These are phyloP conservation scores for Meda fulgida DNA, from an alignment of 2,797 vertebrate genomes.

Conservation along the genomic window DNA sequence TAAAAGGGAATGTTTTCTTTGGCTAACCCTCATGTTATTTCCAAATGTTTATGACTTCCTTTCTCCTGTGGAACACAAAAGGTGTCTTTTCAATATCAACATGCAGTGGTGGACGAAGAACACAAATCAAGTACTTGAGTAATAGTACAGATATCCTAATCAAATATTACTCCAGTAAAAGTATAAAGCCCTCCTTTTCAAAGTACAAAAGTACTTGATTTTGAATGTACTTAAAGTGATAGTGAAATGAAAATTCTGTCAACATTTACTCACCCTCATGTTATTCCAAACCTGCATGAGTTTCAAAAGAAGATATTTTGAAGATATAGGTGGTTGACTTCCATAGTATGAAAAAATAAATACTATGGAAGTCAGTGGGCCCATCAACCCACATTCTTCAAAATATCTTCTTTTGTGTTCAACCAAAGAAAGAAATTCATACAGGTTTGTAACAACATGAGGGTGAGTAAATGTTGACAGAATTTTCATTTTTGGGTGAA, in stretches of 20 bases:
- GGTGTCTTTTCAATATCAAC: not conserved
- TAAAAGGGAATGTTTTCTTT: conserved; percentile 66
- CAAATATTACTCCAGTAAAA: not conserved
- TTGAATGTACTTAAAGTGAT: not conserved
- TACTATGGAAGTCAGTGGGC: too few relatives aligned
- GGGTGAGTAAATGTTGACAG: not conserved
- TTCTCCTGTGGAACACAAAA: not conserved
- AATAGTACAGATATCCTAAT: not conserved
- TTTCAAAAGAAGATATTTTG: not conserved
- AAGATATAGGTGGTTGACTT: not conserved
- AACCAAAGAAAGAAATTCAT: not conserved
- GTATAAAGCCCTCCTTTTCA: too few relatives aligned
- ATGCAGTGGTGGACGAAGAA: not conserved
- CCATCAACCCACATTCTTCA: not conserved
- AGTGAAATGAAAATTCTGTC: not conserved
- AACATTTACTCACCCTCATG: not conserved
- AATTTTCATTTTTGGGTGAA: not conserved
- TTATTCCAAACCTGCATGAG: not conserved
- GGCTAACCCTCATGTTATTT: not conserved
- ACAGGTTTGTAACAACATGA: not conserved
- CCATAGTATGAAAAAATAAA: not conserved
- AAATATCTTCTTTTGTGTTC: not conserved
- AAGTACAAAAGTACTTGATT: too few relatives aligned
- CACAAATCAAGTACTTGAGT: not conserved
- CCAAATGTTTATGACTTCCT: not conserved